phyloP scores from a whole-genome alignment of 2,888 invertebrate species.

The Hirtodrosophila cameraria region DNA sequence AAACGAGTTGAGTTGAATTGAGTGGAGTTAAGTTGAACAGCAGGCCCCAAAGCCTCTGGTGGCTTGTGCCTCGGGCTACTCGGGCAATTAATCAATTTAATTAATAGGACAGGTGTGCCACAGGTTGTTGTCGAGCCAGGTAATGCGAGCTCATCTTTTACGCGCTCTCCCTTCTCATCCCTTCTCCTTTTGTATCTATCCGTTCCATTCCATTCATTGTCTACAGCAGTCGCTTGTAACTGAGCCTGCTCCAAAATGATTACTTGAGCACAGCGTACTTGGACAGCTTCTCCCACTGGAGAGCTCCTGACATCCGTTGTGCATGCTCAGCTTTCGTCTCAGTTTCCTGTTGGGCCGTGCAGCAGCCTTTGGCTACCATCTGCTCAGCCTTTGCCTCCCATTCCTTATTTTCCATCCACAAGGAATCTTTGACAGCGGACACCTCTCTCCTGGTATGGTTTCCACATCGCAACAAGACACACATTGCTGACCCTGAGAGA shows the following conservation, averaged over 20 bases:
- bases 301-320: constrained; percentile 97
- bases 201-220: too few relatives aligned
- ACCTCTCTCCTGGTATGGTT: too few relatives aligned
- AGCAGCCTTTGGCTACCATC: constrained; percentile 90
- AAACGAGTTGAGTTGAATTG: not conserved
- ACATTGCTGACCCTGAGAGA: too few relatives aligned
- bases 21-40: constrained; percentile 10
- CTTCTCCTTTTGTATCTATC: too few relatives aligned
- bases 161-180: constrained; percentile 58
- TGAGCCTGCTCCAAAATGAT: constrained; percentile 96
- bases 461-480: too few relatives aligned
- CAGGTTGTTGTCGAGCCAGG: constrained; percentile 60
- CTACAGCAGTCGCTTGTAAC: too few relatives aligned
- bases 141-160: constrained; percentile 55
- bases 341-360: constrained; percentile 90
- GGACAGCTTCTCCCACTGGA: constrained; percentile 94
- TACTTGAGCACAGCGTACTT: constrained; percentile 98
- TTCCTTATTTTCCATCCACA: too few relatives aligned
- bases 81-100: constrained; percentile 74
- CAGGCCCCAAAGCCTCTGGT: constrained; percentile 7
- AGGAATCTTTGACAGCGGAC: too few relatives aligned
- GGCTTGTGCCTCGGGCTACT: constrained; percentile 26
- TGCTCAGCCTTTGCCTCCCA: constrained; percentile 95
- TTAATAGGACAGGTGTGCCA: constrained; percentile 79
- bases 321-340: constrained; percentile 93